Conservation (phyloP, 2,113 vertebrate species). For the Paramisgurnus dabryanus region DNA sequence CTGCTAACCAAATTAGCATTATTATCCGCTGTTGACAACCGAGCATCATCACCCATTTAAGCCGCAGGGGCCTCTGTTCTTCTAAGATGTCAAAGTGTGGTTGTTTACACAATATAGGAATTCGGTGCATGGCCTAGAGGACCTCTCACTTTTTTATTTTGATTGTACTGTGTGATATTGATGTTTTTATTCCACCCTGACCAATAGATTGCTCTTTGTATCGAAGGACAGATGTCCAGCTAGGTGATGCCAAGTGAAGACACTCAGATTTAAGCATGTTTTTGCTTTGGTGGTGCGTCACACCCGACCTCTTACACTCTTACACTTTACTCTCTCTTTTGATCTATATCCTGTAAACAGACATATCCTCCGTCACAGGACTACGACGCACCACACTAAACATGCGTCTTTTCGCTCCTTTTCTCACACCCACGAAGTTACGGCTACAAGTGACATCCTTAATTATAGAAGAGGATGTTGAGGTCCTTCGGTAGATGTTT, state of each 20-base stretch:
- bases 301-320: background rate
- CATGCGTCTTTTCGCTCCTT: slow-evolving; percentile 2
- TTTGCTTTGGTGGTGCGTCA: slow-evolving; percentile 33
- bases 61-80: slow-evolving; percentile 8
- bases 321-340: slow-evolving; percentile 28
- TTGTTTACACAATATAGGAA: background rate
- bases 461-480: slow-evolving; percentile 55
- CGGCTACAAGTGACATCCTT: slow-evolving; percentile 57
- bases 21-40: slow-evolving; percentile 49
- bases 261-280: background rate
- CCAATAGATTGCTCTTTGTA: background rate
- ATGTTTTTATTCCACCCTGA: background rate
- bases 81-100: background rate
- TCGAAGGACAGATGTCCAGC: background rate
- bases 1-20: slow-evolving; percentile 26
- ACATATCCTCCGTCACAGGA: slow-evolving; percentile 20
- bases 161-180: slow-evolving; percentile 1
- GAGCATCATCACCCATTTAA: slow-evolving; percentile 42
- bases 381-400: slow-evolving; percentile 30
- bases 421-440: slow-evolving; percentile 15
- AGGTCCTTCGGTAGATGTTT: slow-evolving; percentile 61
- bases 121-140: no score
- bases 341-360: slow-evolving; percentile 49
- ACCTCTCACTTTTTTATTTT: background rate
- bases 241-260: background rate